phyloP scores from a whole-genome alignment of 2,113 vertebrate species.

The Myodes glareolus region DNA sequence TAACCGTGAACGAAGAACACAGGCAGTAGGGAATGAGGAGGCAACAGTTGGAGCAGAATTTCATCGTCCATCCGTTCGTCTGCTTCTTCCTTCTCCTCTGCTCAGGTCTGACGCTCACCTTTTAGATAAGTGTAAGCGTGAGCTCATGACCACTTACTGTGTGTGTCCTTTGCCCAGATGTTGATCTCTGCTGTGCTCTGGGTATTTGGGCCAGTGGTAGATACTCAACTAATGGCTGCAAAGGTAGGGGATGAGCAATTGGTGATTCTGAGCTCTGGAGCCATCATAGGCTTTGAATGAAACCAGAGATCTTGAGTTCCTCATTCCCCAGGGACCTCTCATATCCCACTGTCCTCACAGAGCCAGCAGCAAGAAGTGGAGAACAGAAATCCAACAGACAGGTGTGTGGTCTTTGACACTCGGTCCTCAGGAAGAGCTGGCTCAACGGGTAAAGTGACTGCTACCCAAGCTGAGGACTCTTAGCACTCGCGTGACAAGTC shows the following conservation, averaged over 20 bases:
- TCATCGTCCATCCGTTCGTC: fast-evolving
- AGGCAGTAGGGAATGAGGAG: neutral
- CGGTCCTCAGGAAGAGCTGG: neutral
- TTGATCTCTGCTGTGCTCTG: fast-evolving
- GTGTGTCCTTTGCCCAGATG: fast-evolving
- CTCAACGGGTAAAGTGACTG: neutral
- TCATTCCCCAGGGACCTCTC: fast-evolving
- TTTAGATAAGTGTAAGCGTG: neutral
- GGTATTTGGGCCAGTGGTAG: no score
- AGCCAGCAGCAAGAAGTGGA: neutral
- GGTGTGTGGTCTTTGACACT: neutral
- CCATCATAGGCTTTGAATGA: neutral
- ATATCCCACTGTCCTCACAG: neutral
- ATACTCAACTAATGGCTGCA: no score
- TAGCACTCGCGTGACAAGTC: neutral
- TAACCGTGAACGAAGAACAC: neutral
- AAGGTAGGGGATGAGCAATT: neutral
- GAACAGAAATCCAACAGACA: neutral
- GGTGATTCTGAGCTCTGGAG: neutral
- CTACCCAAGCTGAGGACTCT: neutral
- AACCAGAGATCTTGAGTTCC: neutral
- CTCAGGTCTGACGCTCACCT: neutral
- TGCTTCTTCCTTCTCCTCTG: fast-evolving
- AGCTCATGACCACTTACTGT: neutral
- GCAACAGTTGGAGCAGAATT: fast-evolving